Evolutionary conservation across 2,113 vertebrate genomes (phyloP), one percentile per base, ranked within the genome.

Genomic region (Poecilia latipinna): DNA sequence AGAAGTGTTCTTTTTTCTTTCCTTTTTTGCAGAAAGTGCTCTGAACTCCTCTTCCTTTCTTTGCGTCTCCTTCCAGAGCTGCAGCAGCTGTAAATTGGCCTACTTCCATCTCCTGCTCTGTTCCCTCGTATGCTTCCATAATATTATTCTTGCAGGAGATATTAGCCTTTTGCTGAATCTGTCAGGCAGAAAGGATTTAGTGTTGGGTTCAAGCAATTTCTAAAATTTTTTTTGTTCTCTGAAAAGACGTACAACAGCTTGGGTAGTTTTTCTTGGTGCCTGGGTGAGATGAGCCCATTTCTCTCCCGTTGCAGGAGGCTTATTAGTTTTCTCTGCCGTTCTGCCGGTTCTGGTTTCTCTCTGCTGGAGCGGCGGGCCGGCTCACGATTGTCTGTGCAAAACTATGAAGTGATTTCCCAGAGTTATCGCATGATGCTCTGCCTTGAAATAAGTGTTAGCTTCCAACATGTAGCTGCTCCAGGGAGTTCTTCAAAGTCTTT

Each of bases 251-350:
- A 79, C 80, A 87, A 86, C 85, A 68, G 79, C 86, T 77, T 77
- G 68, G 26, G 39, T 82, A 83, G 84, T 89, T 89, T 92, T 84
- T 81, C 79, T 82, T 39, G 63, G 69, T 79, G 85, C 80, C 80
- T 82, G 61, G 35, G 78, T 88, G 86, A 89, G 80, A 88, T 88
- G 80, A 89, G 82, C 80, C 88, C 75, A 79, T 86, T 85, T 78
- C 84, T 87, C 79, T 85, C 71, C 74, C 11, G 39, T 35, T 75
- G 74, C 88, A 85, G 57, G 32, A 68, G 76, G 80, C 80, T 88
- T 90, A 90, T 91, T 90, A 83, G 89, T 89, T 90, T 88, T 82
- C 69, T 17, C 82, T 79, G 80, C 82, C 86, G 70, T 63, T 48
- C 69, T 48, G 68, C 74, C 51, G 68, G 81, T 12, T 29, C 81